Percentiles rank a stretch among this genome's conserved stretches.
These are phyloP conservation scores for Xyrauchen texanus DNA, from an alignment of 2,113 vertebrate species.

Conservation along the genomic window DNA sequence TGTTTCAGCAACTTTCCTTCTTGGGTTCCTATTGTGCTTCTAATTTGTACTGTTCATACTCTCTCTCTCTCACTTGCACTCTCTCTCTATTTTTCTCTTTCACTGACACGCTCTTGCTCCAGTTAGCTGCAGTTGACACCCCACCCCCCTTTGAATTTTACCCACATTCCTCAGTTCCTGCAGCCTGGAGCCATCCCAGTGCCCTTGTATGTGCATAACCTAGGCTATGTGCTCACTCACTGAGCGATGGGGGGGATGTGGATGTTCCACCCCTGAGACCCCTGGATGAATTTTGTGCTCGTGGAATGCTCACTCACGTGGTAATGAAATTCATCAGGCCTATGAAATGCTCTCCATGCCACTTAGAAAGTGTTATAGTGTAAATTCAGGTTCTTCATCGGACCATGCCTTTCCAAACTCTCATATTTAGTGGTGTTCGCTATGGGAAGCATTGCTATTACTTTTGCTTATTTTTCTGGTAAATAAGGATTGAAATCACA, in stretches of 20 bases:
- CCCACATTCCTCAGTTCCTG: constrained; percentile 53
- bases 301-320: background rate
- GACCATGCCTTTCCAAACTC: too few relatives aligned
- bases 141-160: constrained; percentile 32
- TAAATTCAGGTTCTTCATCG: too few relatives aligned
- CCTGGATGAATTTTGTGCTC: constrained; percentile 27
- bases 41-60: background rate
- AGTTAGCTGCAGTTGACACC: constrained; percentile 31
- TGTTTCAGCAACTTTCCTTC: constrained; percentile 7
- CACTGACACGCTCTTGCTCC: constrained; percentile 31
- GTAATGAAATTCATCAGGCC: constrained; percentile 19
- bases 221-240: constrained; percentile 29
- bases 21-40: background rate
- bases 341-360: background rate
- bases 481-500: too few relatives aligned
- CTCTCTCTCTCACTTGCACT: too few relatives aligned
- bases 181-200: constrained; percentile 31
- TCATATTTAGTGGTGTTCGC: too few relatives aligned
- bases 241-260: background rate
- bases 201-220: constrained; percentile 50
- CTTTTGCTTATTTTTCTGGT: too few relatives aligned
- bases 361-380: background rate
- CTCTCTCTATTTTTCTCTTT: constrained; percentile 39
- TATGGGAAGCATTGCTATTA: too few relatives aligned
- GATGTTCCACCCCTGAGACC: constrained; percentile 39